These are phyloP conservation scores for Plectropomus leopardus DNA, from an alignment of 2,113 vertebrate species.

Conservation along the genomic window DNA sequence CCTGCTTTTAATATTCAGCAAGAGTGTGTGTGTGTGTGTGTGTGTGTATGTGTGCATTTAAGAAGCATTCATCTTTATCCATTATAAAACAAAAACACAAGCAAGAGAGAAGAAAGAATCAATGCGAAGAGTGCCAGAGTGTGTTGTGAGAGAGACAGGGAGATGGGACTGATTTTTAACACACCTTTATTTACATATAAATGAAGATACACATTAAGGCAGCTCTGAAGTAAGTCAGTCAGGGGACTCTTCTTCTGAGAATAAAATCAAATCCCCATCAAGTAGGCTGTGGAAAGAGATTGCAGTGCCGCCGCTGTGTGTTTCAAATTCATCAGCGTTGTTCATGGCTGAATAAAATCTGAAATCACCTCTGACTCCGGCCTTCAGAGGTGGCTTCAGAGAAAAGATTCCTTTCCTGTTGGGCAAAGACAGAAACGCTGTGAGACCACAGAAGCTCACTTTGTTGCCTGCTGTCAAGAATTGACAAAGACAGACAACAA, in stretches of 20 bases:
- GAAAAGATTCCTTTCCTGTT: constrained; percentile 8
- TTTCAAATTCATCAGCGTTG: constrained; percentile 27
- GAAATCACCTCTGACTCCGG: constrained; percentile 37
- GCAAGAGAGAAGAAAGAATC: neutral
- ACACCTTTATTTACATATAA: constrained; percentile 32
- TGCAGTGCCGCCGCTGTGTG: neutral
- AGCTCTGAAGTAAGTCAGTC: constrained; percentile 1
- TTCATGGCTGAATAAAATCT: constrained; percentile 47
- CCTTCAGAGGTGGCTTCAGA: constrained; percentile 21
- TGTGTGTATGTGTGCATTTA: neutral
- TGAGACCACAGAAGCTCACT: constrained; percentile 7
- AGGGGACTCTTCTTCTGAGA: neutral
- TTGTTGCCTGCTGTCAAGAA: neutral
- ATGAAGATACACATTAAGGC: constrained; percentile 4
- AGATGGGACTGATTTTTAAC: constrained; percentile 27
- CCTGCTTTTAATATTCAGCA: neutral
- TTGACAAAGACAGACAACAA: neutral
- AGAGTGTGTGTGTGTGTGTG: neutral
- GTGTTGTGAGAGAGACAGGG: neutral
- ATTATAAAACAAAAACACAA: neutral
- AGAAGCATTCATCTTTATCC: neutral
- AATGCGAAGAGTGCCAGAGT: neutral
- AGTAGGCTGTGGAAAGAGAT: neutral
- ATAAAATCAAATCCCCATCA: constrained; percentile 1
- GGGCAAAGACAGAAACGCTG: neutral